Conservation (phyloP, 1,140 invertebrate genomes). For the Trialeurodes vaporariorum region DNA sequence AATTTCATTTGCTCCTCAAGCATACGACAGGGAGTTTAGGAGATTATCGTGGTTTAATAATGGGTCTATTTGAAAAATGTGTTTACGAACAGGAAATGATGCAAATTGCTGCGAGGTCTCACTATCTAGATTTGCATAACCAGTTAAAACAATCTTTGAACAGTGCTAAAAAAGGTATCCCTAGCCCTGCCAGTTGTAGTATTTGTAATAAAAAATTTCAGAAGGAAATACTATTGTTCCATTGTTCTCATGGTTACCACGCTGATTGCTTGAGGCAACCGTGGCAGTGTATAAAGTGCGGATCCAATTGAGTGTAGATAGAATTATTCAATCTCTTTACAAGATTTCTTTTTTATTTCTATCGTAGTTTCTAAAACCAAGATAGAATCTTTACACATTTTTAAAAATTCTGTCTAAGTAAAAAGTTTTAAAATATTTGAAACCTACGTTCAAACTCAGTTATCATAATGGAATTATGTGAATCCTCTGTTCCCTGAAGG, state of each 20-base stretch:
- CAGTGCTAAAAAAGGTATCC: slow-evolving; percentile 18
- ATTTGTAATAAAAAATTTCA: slow-evolving; percentile 16
- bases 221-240: slow-evolving; percentile 13
- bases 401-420: not conserved
- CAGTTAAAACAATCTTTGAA: slow-evolving; percentile 20
- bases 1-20: slow-evolving; percentile 27
- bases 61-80: slow-evolving; percentile 29
- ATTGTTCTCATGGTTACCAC: slow-evolving; percentile 28
- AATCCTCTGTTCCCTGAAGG: no score
- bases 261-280: slow-evolving; percentile 19
- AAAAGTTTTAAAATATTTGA: not conserved
- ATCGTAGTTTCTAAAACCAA: not conserved
- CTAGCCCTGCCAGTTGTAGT: slow-evolving; percentile 19
- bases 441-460: not conserved
- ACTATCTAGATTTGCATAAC: slow-evolving; percentile 23
- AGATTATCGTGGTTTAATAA: slow-evolving; percentile 26
- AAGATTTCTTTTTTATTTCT: not conserved
- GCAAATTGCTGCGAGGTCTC: slow-evolving; percentile 19
- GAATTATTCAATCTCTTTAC: not conserved
- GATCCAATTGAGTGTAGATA: not conserved
- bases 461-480: no score
- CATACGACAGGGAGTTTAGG: slow-evolving; percentile 27
- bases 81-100: slow-evolving; percentile 23
- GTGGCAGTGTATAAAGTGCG: not conserved
- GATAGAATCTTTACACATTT: not conserved